phyloP scores from a whole-genome alignment of 2,113 vertebrate species.

The Anoplopoma fimbria region DNA sequence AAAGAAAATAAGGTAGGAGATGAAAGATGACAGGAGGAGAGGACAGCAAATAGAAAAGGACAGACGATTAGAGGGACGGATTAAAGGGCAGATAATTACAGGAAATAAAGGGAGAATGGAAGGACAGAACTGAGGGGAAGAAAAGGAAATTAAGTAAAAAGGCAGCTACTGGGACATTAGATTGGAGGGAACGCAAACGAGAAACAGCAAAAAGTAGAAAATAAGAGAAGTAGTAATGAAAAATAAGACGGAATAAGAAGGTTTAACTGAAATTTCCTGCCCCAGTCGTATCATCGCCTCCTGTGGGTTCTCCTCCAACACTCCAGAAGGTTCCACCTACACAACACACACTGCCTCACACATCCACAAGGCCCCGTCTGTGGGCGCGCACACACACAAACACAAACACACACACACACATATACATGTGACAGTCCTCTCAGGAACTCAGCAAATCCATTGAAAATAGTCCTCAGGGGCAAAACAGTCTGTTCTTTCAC shows the following conservation, averaged over 20 bases:
- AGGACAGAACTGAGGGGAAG: neutral
- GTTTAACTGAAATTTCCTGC: slow-evolving; percentile 17
- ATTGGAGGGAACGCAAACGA: neutral
- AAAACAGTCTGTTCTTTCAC: slow-evolving; percentile 74
- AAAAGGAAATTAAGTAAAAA: neutral
- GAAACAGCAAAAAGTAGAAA: neutral
- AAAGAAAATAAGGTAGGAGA: neutral
- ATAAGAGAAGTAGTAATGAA: neutral
- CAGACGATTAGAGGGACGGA: neutral
- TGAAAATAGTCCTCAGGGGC: slow-evolving; percentile 63
- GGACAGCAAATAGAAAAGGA: neutral
- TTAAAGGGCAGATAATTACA: neutral
- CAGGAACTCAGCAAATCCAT: slow-evolving; percentile 49
- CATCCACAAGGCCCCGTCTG: slow-evolving; percentile 59
- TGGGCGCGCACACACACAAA: slow-evolving; percentile 31
- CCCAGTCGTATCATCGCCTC: slow-evolving; percentile 51
- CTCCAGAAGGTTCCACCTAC: slow-evolving; percentile 82
- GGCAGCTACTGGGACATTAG: no score
- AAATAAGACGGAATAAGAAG: neutral
- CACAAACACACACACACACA: slow-evolving; percentile 31
- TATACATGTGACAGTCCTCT: slow-evolving; percentile 33
- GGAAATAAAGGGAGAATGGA: neutral
- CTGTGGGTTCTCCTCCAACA: slow-evolving; percentile 76
- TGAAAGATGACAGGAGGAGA: neutral
- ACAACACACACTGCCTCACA: slow-evolving; percentile 74